A percentile compares a stretch with the other conserved stretches of the same genome.
phyloP scores from a whole-genome alignment of 1,140 invertebrate genomes.

The Mycetomoellerius zeteki region DNA sequence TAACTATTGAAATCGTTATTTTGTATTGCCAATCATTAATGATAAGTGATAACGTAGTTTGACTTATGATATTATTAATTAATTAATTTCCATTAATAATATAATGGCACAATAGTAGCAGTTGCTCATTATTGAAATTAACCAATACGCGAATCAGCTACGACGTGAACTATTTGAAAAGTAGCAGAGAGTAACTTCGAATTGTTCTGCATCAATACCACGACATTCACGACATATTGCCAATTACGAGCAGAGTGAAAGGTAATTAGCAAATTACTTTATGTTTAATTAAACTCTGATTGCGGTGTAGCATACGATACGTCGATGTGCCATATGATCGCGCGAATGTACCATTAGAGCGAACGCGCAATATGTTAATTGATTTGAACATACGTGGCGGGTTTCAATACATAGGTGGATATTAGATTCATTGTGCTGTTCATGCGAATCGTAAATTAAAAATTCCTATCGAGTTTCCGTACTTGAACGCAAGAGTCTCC shows the following conservation, averaged over 20 bases:
- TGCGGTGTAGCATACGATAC: slow-evolving; percentile 7
- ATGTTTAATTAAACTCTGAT: slow-evolving; percentile 58
- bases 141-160: background rate
- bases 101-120: background rate
- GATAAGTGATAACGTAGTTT: background rate
- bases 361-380: slow-evolving; percentile 56
- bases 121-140: background rate
- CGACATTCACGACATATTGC: background rate
- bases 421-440: slow-evolving; percentile 1
- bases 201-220: slow-evolving; percentile 13
- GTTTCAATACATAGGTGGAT: background rate
- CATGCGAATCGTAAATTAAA: slow-evolving; percentile 43
- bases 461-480: slow-evolving; percentile 36
- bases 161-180: background rate
- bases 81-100: slow-evolving; percentile 19
- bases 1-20: background rate
- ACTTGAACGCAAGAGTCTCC: background rate
- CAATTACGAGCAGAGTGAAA: background rate
- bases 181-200: background rate
- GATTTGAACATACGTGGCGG: slow-evolving; percentile 34
- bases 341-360: slow-evolving; percentile 21
- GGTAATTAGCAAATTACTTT: slow-evolving; percentile 45
- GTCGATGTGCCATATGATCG: background rate
- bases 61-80: background rate
- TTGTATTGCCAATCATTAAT: background rate